phyloP scores from a whole-genome alignment of 2,888 invertebrate species.

The Argyra leucocephala region DNA sequence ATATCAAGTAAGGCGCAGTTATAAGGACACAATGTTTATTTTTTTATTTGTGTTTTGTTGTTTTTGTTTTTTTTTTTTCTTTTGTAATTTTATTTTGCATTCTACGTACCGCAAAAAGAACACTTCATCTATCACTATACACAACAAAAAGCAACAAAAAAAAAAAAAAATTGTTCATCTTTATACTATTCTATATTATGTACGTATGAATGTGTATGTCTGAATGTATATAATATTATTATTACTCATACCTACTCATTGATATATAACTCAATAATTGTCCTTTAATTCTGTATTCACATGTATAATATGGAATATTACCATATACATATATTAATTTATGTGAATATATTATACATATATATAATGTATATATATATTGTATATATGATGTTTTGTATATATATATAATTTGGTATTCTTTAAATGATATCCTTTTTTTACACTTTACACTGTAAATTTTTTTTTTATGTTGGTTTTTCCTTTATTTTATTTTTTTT shows the following conservation, averaged over 20 bases:
- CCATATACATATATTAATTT: too few species aligned
- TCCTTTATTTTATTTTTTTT: background rate
- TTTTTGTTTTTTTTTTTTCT: background rate
- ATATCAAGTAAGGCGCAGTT: background rate
- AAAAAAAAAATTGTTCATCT: too few species aligned
- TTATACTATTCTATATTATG: too few species aligned
- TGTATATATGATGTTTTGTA: too few species aligned
- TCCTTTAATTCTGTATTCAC: background rate
- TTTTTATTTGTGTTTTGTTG: background rate
- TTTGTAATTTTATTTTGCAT: background rate
- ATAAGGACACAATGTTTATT: background rate
- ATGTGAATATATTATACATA: too few species aligned
- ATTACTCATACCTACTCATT: background rate
- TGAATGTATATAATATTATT: too few species aligned
- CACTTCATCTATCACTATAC: background rate
- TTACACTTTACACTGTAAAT: background rate
- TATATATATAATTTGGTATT: background rate
- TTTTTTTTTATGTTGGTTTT: too few species aligned
- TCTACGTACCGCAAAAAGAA: conserved; percentile 1
- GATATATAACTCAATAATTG: conserved; percentile 2
- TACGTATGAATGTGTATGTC: too few species aligned
- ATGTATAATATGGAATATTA: background rate
- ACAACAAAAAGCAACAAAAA: background rate
- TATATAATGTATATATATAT: background rate
- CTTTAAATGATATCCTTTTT: conserved; percentile 1